phyloP scores from a whole-genome alignment of 35 echinoderm and acorn worm species.

The Eucidaris tribuloides region DNA sequence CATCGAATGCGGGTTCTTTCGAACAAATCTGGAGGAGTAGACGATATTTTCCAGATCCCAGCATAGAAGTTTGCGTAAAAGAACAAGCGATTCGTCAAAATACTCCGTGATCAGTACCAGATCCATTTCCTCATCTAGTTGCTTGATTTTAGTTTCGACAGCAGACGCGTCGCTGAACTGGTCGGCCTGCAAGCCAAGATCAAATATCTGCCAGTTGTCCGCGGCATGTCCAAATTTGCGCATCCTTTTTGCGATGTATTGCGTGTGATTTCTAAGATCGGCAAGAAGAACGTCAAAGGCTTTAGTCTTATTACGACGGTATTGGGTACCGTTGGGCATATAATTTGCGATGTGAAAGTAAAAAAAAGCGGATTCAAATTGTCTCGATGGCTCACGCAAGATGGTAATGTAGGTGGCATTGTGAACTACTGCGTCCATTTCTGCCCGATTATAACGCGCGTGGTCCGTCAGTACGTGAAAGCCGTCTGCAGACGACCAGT shows the following conservation, averaged over 20 bases:
- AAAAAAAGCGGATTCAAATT: conserved; percentile 63
- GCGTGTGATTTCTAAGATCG: neutral
- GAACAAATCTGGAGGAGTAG: conserved; percentile 34
- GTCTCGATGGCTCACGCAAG: conserved; percentile 45
- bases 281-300: conserved; percentile 17
- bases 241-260: neutral
- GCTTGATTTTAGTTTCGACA: conserved; percentile 7
- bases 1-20: neutral
- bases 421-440: conserved; percentile 56
- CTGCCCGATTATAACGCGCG: conserved; percentile 49
- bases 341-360: conserved; percentile 55
- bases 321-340: neutral
- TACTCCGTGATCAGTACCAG: conserved; percentile 64
- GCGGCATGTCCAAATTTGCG: neutral
- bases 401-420: conserved; percentile 67
- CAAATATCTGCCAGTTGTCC: conserved; percentile 16
- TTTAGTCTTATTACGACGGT: too few species aligned
- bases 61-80: conserved; percentile 47
- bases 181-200: conserved; percentile 32
- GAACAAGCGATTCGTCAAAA: conserved; percentile 69
- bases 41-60: conserved; percentile 44
- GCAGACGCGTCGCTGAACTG: neutral
- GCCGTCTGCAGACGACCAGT: too few species aligned
- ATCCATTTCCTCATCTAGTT: conserved; percentile 54
- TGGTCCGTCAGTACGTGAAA: conserved; percentile 70